These are phyloP conservation scores for Tetropium fuscum DNA, from an alignment of 2,888 invertebrate species.

Conservation along the genomic window DNA sequence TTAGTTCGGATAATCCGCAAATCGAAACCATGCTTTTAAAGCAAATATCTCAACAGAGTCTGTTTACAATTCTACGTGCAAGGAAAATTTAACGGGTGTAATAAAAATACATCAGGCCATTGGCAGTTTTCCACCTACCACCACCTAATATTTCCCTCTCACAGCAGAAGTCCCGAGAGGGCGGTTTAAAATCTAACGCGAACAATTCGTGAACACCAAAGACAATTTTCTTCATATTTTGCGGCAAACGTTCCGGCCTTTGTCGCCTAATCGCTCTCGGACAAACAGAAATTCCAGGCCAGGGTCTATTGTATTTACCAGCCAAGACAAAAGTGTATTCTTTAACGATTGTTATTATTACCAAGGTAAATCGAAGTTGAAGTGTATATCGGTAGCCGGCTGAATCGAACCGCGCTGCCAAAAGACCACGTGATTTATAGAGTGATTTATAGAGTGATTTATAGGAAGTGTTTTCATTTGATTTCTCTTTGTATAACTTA, in stretches of 20 bases:
- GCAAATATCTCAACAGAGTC: slow-evolving; percentile 2
- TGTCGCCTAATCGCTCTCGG: slow-evolving; percentile 20
- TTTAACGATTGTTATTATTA: too few relatives aligned
- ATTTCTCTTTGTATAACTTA: too few relatives aligned
- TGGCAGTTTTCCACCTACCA: slow-evolving; percentile 28
- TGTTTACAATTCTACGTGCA: slow-evolving; percentile 28
- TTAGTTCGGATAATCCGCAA: slow-evolving; percentile 7
- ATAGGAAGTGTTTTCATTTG: too few relatives aligned
- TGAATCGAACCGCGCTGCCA: too few relatives aligned
- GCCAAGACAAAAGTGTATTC: too few relatives aligned
- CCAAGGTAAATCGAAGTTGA: too few relatives aligned
- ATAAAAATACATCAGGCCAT: slow-evolving; percentile 33
- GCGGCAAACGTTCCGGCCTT: slow-evolving; percentile 25
- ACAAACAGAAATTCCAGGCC: slow-evolving; percentile 4
- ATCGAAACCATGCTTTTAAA: slow-evolving; percentile 6
- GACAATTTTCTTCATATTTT: slow-evolving; percentile 32
- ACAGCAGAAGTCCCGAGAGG: slow-evolving; percentile 13
- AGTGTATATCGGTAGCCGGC: too few relatives aligned
- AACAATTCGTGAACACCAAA: slow-evolving; percentile 34
- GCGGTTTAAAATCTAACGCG: slow-evolving; percentile 35
- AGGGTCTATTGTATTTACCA: too few relatives aligned
- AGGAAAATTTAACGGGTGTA: slow-evolving; percentile 29
- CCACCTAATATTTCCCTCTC: slow-evolving; percentile 29
- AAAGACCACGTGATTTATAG: too few relatives aligned
- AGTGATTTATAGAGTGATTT: too few relatives aligned